A percentile compares a stretch with the other conserved stretches of the same genome.
Conservation (phyloP, 2,888 invertebrate species). For the Tetragonisca angustula region DNA sequence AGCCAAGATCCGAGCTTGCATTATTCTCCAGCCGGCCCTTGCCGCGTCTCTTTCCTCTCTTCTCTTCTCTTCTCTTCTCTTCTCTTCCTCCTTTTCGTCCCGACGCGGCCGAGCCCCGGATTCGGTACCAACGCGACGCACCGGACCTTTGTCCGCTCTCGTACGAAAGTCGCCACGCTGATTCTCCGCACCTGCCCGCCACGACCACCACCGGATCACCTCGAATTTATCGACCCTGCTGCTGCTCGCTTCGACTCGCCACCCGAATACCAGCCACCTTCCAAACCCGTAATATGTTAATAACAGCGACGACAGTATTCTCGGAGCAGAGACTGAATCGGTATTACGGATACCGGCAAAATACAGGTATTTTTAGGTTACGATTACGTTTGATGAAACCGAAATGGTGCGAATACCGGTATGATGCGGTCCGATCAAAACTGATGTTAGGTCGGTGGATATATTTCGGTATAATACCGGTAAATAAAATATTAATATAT, state of each 20-base stretch:
- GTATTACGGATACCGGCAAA: too few species aligned
- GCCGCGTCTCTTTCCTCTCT: background rate
- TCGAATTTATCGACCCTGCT: conserved; percentile 51
- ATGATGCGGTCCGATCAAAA: too few species aligned
- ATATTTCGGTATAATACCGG: too few species aligned
- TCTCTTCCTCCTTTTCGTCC: background rate
- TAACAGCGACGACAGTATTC: background rate
- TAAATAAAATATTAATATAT: too few species aligned
- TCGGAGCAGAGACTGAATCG: too few species aligned
- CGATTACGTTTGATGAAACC: too few species aligned
- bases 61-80: background rate
- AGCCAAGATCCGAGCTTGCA: conserved; percentile 67
- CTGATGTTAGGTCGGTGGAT: too few species aligned
- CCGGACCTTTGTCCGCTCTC: conserved; percentile 62
- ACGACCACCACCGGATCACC: conserved; percentile 53
- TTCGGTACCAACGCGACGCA: conserved; percentile 38
- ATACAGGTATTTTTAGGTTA: too few species aligned
- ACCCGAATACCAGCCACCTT: conserved; percentile 12
- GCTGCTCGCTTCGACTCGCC: background rate
- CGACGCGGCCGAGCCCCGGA: conserved; percentile 38
- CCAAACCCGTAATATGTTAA: conserved; percentile 4
- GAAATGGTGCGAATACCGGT: too few species aligned
- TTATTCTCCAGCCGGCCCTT: conserved; percentile 60
- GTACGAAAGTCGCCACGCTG: conserved; percentile 55
- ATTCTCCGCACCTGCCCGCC: conserved; percentile 58